Base-by-base conservation (phyloP, 2,113 vertebrate genomes). In the Corythornis vintsioides region DNA sequence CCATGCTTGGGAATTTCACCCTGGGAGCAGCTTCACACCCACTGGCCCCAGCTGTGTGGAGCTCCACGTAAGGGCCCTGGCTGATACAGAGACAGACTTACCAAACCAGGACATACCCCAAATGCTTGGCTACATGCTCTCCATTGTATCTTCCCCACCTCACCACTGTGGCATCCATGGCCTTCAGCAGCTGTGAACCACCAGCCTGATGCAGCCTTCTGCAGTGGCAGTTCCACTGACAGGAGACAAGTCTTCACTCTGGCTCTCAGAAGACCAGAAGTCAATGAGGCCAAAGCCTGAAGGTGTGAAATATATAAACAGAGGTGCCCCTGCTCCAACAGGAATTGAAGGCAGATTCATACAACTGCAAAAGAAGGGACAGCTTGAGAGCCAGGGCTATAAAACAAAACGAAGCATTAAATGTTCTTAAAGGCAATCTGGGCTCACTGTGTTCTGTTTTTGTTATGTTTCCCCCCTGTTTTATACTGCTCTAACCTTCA, bases 401-500 rank as follows among this genome's bases (percentile, higher is more conserved):
- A 89, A 94, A 95, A 89, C 78, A 82, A 95, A 93, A 82, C 70
- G 48, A 85, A 88, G 67, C 82, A 92, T 94, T 92, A 88, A 91
- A 94, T 64, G 56, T 76, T 91, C 83, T 83, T 72, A 92, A 96
- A 95, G 71, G 61, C 83, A 76, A 95, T 91, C 75, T 91, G 67
- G 82, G 65, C 88, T 93, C 83, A 57, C 91, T 89, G 75, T 55
- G 74, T 93, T 88, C 79, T 91, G 85, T 73, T 94, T 96, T 90
- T 95, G 83, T 97, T 96, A 86, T 92, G 92, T 55, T 93, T 92
- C 55, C 75, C 91, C 94, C 85, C 73, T 78, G 70, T 89, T 95
- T 94, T 95, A 72, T 95, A 92, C 89, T 93, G 95, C 92, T 88
- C 93, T 96, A 96, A 96, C 95, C 89, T 97, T 94, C 80, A 13